Evolutionary conservation across 2,888 invertebrate species (phyloP), one percentile per base, ranked within the genome.

Genomic region (Ephialtes manifestator): DNA sequence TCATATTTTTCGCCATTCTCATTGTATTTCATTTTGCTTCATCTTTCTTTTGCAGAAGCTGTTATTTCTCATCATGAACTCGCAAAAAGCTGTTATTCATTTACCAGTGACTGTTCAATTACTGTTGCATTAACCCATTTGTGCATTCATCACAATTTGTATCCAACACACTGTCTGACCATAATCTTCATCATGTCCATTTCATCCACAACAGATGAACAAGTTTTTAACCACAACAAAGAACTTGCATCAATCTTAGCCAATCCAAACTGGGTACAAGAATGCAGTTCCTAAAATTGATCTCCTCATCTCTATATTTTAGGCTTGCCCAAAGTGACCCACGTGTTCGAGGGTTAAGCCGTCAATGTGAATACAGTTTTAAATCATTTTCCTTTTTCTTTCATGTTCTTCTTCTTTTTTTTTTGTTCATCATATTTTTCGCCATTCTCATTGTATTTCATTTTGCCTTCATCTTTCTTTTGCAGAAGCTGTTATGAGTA

Each of bases 401-500:
- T 7, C 24, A 48, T 70, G 15, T 48, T 0, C 5, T 1, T 24
- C 24, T n/a, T n/a, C n/a, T n/a, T n/a, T n/a, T 24, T 28, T 46
- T 51, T 15, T 43, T 13, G 20, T 8, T 4, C 35, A 2, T 35
- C 39, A 35, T 15, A n/a, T n/a, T 55, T 31, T 55, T 7, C 15
- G 8, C n/a, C 4, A 35, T 58, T 24, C 24, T 58, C 72, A 43
- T 46, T 58, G 58, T 58, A 43, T 58, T 74, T 55, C 3, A 31
- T 48, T 48, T 63, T n/a, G 18, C 2, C n/a, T 48, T 11, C 7
- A 31, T 87, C 86, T 82, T 88, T 86, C 58, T 88, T 87, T 88
- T 91, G 77, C 91, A 92, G 92, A 89, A 87, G 89, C 92, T 92
- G 93, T 93, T 92, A 93, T 93, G n/a, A n/a, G n/a, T 93, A 92